phyloP scores from a whole-genome alignment of 1,140 invertebrate species.

The Physella acuta region DNA sequence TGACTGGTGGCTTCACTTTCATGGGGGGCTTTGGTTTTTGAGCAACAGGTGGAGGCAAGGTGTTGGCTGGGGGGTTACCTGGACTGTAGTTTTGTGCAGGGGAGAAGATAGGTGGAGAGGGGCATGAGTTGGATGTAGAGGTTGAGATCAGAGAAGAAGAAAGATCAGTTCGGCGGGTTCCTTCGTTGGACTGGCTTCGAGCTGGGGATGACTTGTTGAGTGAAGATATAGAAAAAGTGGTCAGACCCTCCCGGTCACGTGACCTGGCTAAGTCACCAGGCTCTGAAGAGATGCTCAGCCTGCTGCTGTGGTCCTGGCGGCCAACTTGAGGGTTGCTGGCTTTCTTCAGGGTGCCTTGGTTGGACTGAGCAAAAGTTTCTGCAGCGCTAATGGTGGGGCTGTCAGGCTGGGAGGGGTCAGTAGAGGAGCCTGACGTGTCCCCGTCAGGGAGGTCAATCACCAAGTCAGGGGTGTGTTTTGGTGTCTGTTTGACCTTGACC shows the following conservation, averaged over 20 bases:
- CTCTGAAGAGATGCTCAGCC: constrained; percentile 27
- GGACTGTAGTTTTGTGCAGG: background rate
- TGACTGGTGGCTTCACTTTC: constrained; percentile 74
- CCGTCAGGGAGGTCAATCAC: constrained; percentile 78
- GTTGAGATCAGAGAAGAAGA: constrained; percentile 7
- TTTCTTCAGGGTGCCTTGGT: constrained; percentile 81
- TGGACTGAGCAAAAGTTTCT: constrained; percentile 61
- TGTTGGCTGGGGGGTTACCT: background rate
- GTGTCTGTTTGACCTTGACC: constrained; percentile 56
- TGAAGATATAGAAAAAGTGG: constrained; percentile 54
- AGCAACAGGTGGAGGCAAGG: constrained; percentile 40
- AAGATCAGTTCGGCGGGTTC: constrained; percentile 3
- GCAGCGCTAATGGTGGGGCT: constrained; percentile 51
- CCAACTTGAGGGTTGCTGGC: constrained; percentile 48
- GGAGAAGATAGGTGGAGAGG: background rate
- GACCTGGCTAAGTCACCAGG: constrained; percentile 28
- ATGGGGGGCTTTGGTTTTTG: constrained; percentile 71
- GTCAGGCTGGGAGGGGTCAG: constrained; percentile 42
- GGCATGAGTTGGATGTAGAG: background rate
- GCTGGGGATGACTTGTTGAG: background rate
- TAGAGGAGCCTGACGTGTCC: constrained; percentile 35
- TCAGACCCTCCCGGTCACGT: constrained; percentile 63
- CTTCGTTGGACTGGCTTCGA: background rate
- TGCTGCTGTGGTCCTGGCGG: constrained; percentile 45
- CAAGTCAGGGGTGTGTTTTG: constrained; percentile 80